Evolutionary conservation across 2,888 invertebrate genomes (phyloP).

Genomic region (Acanthococcus lagerstroemiae): DNA sequence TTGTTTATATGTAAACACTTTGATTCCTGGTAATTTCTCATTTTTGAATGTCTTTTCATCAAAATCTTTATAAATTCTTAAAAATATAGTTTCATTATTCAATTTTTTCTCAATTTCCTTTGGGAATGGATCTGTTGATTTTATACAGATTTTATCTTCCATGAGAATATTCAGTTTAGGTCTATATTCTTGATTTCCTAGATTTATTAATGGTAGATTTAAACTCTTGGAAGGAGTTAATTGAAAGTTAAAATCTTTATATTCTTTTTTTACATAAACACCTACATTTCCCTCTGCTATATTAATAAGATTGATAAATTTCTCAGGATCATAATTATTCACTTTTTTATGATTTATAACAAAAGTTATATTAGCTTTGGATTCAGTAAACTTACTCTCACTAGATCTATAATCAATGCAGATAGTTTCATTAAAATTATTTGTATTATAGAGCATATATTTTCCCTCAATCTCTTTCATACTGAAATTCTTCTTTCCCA

Average conservation of each 20-base stretch:
- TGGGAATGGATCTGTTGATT: constrained; percentile 5
- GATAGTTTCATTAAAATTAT: neutral
- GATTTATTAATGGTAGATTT: constrained; percentile 4
- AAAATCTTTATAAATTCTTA: neutral
- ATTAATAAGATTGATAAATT: neutral
- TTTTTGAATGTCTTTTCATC: neutral
- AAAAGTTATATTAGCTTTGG: neutral
- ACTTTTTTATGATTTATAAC: neutral
- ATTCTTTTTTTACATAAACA: constrained; percentile 2
- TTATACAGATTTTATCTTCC: constrained; percentile 2
- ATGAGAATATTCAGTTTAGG: constrained; percentile 1
- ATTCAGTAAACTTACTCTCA: neutral
- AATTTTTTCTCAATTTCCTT: constrained; percentile 3
- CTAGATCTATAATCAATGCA: neutral
- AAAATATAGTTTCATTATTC: neutral
- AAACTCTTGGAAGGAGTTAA: neutral
- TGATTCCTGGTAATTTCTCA: constrained; percentile 3
- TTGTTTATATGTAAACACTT: neutral
- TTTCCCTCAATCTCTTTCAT: neutral
- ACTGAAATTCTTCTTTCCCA: neutral
- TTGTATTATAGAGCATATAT: neutral
- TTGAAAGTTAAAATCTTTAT: neutral
- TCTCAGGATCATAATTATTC: neutral
- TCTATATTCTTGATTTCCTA: constrained; percentile 8
- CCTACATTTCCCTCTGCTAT: constrained; percentile 3